Evolutionary conservation across 2,113 vertebrate genomes (phyloP), one percentile per base, ranked within the genome.

Genomic region (Rhinogobius similis): DNA sequence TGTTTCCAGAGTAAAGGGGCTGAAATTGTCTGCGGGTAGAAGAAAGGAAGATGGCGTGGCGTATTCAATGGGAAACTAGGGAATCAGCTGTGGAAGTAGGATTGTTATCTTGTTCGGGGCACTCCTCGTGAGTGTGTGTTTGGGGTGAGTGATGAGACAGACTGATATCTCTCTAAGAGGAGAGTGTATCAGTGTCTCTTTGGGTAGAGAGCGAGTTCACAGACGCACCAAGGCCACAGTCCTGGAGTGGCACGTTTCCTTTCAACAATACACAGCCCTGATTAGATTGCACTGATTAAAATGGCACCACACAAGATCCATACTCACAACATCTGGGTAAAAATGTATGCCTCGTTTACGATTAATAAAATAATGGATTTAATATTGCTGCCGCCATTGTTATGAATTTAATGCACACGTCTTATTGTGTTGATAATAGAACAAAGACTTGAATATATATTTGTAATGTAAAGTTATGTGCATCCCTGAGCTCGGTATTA

Each of bases 61-160:
- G 79, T 77, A 65, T 80, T 74, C 79, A 71, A 86, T 86, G 89
- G 85, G 81, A 91, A 92, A 86, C 87, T 87, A 86, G 86, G 87
- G 87, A 91, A 91, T 93, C 91, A 88, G 90, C 84, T 89, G 91
- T 88, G 88, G 87, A 90, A 90, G 90, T 88, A 85, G 87, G 90
- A 93, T 92, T 92, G 90, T 90, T 92, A 93, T 93, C 92, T 88
- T 59, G 62, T 82, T 83, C 84, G 79, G 55, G 82, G 85, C 76
- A 83, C 67, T 68, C 64, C 21, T 64, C 44, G 77, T 29, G 70
- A 62, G 70, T 77, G 69, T 76, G 72, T 74, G 52, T 55, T 55
- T 75, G 62, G 76, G 88, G 79, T 81, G 78, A 64, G 82, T 81
- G 91, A 92, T 90, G 87, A 90, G 82, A 77, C 79, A 67, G 77